Evolutionary conservation across 2,113 vertebrate species (phyloP), one percentile per base, ranked within the genome.

Genomic region (Origma solitaria): DNA sequence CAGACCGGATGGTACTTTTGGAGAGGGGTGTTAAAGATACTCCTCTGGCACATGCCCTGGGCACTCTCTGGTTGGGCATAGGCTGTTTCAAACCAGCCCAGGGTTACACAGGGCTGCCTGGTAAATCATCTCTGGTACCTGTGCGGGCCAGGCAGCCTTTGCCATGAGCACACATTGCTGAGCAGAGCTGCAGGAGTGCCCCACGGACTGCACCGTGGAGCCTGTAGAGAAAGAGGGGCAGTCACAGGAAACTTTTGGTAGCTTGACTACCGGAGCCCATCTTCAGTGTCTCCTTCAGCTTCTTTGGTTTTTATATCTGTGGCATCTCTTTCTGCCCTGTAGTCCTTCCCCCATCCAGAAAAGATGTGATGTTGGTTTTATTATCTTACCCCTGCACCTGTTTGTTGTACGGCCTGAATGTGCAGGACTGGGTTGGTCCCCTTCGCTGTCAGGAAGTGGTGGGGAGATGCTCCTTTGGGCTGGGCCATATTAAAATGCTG

Each of bases 1-100:
- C 16, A 17, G 35, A 4, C 1, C 4, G 45, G 31, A 25, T 7
- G 40, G 30, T 42, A 1, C 0, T 0, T 62, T 54, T 47, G 38
- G 65, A 79, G 75, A 13, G 22, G 10, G 27, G 25, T 8, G 19
- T 30, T 57, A 40, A 28, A 38, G 60, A 7, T 73, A 61, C 31
- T 13, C 8, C 56, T 60, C 27, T 38, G 31, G 4, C 2, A 2
- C 11, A 18, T 21, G 22, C 2, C 2, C 6, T 40, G 60, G 53
- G 37, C 6, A 10, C 22, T 53, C 25, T 49, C 40, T n/a, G 10
- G 18, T 6, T 24, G 40, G 47, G 57, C 28, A 4, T 2, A 30
- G 19, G 37, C 42, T 61, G 37, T 60, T 44, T 40, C 22, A 47
- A 49, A 10, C 42, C 21, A 6, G 35, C 13, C 23, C 3, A 4